These are phyloP conservation scores for Leptocoma aspasia DNA, from an alignment of 2,113 vertebrate genomes.

Conservation along the genomic window DNA sequence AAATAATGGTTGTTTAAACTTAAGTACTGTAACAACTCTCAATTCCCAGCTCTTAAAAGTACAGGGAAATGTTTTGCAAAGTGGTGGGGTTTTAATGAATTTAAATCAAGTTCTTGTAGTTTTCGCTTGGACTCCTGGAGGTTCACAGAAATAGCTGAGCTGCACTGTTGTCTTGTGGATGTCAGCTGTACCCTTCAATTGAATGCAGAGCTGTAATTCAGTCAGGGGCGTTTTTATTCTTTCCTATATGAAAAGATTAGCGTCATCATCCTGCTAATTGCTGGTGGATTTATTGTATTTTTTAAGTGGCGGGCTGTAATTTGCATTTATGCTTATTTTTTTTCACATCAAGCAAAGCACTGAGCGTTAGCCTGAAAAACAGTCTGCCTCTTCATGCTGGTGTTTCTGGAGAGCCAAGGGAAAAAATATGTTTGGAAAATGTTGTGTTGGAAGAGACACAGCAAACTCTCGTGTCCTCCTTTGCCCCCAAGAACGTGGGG, in stretches of 20 bases:
- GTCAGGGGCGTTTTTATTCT: slow-evolving; percentile 66
- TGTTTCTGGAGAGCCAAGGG: slow-evolving; percentile 53
- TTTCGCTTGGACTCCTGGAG: background rate
- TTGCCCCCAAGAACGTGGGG: background rate
- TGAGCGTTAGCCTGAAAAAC: slow-evolving; percentile 31
- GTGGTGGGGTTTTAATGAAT: background rate
- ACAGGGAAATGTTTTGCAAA: background rate
- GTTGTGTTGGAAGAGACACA: slow-evolving; percentile 40
- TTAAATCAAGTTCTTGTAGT: background rate
- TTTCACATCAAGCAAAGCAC: slow-evolving; percentile 25
- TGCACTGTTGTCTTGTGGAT: slow-evolving; percentile 28
- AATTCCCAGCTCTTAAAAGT: background rate
- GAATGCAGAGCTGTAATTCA: slow-evolving; percentile 67
- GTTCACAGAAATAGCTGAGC: slow-evolving; percentile 45
- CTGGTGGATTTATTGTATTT: slow-evolving; percentile 66
- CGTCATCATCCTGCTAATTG: slow-evolving; percentile 67
- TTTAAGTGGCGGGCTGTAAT: slow-evolving; percentile 33
- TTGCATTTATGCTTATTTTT: slow-evolving; percentile 55
- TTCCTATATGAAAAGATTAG: slow-evolving; percentile 67
- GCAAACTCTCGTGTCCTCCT: slow-evolving; percentile 31
- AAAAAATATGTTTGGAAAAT: slow-evolving; percentile 20
- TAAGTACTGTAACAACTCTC: background rate
- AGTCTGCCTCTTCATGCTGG: slow-evolving; percentile 53
- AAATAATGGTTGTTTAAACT: background rate
- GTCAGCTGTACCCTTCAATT: slow-evolving; percentile 57